These are phyloP conservation scores for Cladopsammia gracilis DNA, from an alignment of 64 coral and sea anemone genomes.

Conservation along the genomic window DNA sequence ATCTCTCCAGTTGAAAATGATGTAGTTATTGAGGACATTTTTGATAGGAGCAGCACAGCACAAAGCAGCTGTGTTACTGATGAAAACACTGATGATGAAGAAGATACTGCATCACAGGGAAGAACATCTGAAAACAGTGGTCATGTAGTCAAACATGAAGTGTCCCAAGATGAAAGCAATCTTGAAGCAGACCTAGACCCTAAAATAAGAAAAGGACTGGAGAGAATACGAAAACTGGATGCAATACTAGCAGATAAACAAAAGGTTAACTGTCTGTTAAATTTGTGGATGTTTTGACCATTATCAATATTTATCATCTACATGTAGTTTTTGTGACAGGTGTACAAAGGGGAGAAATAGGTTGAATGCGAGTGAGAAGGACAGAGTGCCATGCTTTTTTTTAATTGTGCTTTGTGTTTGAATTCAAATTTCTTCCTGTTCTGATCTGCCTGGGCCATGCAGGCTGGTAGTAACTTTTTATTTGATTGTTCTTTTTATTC, in stretches of 20 bases:
- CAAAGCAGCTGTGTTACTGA: conserved; percentile 47
- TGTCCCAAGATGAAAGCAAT: neutral
- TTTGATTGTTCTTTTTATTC: neutral
- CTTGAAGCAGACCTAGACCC: conserved; percentile 68
- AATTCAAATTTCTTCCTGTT: no score
- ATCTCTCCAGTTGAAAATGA: conserved; percentile 75
- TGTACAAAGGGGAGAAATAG: no score
- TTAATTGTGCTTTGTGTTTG: no score
- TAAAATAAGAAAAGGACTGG: conserved; percentile 88
- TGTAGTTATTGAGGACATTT: conserved; percentile 58
- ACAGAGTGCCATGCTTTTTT: no score
- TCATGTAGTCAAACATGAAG: conserved; percentile 2
- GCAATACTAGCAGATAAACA: conserved; percentile 83
- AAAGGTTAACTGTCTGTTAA: conserved; percentile 53
- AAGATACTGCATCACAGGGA: neutral
- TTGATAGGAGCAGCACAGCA: conserved; percentile 22
- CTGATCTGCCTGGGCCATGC: neutral
- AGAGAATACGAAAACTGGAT: conserved; percentile 94
- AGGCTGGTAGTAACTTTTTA: neutral
- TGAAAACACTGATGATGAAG: conserved; percentile 28
- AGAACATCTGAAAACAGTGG: neutral
- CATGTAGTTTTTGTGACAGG: no score
- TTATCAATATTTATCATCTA: neutral
- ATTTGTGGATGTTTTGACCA: neutral
- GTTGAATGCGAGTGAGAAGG: no score